Base-by-base conservation (phyloP, 2,888 invertebrate species). In the Crocallis elinguaria region DNA sequence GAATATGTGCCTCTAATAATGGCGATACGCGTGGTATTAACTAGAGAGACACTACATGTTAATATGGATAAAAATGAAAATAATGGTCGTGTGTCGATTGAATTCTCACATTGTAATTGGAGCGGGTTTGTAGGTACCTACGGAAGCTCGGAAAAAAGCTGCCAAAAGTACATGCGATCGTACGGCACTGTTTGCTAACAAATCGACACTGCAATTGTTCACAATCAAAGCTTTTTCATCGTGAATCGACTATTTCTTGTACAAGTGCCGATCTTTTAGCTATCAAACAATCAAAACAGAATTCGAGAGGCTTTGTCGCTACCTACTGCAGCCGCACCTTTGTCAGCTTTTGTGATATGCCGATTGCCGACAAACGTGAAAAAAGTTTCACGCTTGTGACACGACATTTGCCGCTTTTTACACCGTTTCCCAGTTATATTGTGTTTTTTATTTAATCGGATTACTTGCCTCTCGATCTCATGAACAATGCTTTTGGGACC, bases 221-320 rank as follows among this genome's bases (percentile, higher is more conserved):
- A 60, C 66, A 63, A 66, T 62, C 59, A 67, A 66, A 66, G 49
- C 54, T 72, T 11, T 76, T 73, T 66, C 60, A 67, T 71, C 68
- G 65, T 75, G 75, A 81, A 74, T 80, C 77, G 75, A 62, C 77
- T 75, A 71, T 76, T 75, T 77, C 67, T 66, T 61, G 70, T 64
- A 78, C 73, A 84, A 86, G 81, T 82, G 79, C 71, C 73, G 71
- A 74, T 72, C 77, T 76, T 79, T 44, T 75, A 75, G 69, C 64
- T 83, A 85, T 86, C 84, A 78, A 79, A 86, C 77, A 81, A 86
- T 88, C 86, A 88, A 86, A 87, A 87, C 75, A 87, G 68, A 79
- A 76, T 76, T 73, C 66, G 71, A 75, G 70, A 71, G 68, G 75
- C 71, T 79, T 84, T 81, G 73, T 75, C 51, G 57, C 63, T 67